A percentile compares a stretch with the other conserved stretches of the same genome.
Evolutionary conservation across 2,113 vertebrate species (phyloP).

Genomic region (Pyrgilauda ruficollis): DNA sequence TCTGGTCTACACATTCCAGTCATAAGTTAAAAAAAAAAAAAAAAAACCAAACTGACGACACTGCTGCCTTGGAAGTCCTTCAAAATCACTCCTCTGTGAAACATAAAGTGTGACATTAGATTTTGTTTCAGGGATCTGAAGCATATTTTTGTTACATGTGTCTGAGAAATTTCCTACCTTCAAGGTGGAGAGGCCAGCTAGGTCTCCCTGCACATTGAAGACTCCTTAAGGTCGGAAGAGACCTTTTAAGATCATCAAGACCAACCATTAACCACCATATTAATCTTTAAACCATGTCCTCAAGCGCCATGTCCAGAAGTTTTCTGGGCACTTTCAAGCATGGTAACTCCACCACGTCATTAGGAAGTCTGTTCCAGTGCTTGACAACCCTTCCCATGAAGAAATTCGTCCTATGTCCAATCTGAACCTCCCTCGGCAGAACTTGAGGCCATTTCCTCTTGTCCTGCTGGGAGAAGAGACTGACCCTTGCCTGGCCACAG

Average conservation of each 20-base stretch:
- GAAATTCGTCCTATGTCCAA: not conserved
- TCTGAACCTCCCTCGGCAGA: not conserved
- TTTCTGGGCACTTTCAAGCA: not conserved
- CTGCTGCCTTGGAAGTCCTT: not conserved
- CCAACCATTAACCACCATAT: not conserved
- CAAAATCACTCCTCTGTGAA: not conserved
- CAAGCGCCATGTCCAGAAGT: rapidly evolving
- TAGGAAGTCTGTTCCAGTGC: not conserved
- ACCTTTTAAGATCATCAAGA: not conserved
- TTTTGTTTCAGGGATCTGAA: not conserved
- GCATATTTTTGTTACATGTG: rapidly evolving
- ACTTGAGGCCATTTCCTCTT: not conserved
- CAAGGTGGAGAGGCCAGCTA: not conserved
- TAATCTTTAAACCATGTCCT: not conserved
- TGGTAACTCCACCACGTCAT: not conserved
- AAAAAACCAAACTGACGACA: not conserved
- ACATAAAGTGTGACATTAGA: not conserved
- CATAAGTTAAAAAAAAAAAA: not conserved
- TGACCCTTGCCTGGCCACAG: rapidly evolving
- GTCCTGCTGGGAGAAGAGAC: rapidly evolving
- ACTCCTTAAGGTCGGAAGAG: not conserved
- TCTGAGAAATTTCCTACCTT: not conserved
- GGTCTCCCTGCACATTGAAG: rapidly evolving
- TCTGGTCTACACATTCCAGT: not conserved
- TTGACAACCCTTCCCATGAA: not conserved